These are phyloP conservation scores for Poeciliopsis turneri DNA, from an alignment of 2,797 vertebrate genomes.

Conservation along the genomic window DNA sequence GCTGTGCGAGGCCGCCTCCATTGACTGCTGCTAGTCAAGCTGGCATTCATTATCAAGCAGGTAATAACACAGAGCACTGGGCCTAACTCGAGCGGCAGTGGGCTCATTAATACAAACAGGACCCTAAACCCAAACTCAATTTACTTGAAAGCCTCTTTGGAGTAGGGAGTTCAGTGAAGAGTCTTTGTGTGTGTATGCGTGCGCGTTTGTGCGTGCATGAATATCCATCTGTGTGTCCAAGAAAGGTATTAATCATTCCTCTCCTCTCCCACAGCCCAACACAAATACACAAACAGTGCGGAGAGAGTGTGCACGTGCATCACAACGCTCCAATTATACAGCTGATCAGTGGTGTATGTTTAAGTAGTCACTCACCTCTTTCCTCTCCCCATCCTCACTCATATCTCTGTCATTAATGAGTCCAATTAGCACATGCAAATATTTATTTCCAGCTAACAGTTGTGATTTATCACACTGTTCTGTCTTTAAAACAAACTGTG, in stretches of 20 bases:
- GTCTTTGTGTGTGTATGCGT: slow-evolving; percentile 26
- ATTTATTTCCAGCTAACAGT: slow-evolving; percentile 77
- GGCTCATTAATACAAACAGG: slow-evolving; percentile 79
- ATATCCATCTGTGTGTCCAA: slow-evolving; percentile 35
- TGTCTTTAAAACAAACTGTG: slow-evolving; percentile 66
- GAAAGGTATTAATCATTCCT: slow-evolving; percentile 74
- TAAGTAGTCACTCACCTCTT: slow-evolving; percentile 65
- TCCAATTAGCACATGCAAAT: slow-evolving; percentile 83
- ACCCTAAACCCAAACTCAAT: slow-evolving; percentile 80
- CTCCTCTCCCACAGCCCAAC: slow-evolving; percentile 48
- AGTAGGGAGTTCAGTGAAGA: slow-evolving; percentile 60
- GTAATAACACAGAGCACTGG: slow-evolving; percentile 75
- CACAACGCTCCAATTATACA: slow-evolving; percentile 75
- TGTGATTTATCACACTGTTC: slow-evolving; percentile 77
- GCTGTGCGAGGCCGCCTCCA: slow-evolving; percentile 42
- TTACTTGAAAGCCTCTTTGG: slow-evolving; percentile 79
- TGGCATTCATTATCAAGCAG: slow-evolving; percentile 76
- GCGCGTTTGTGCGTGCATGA: slow-evolving; percentile 2
- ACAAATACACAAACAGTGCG: slow-evolving; percentile 37
- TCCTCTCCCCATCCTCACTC: slow-evolving; percentile 35
- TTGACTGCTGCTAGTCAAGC: slow-evolving; percentile 67
- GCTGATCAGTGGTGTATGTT: slow-evolving; percentile 71
- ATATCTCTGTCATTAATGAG: slow-evolving; percentile 79
- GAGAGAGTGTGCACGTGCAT: slow-evolving; percentile 51
- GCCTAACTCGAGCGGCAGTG: slow-evolving; percentile 66